Conservation (phyloP, 2,797 vertebrate species). For the Muraenolepis orangiensis region DNA sequence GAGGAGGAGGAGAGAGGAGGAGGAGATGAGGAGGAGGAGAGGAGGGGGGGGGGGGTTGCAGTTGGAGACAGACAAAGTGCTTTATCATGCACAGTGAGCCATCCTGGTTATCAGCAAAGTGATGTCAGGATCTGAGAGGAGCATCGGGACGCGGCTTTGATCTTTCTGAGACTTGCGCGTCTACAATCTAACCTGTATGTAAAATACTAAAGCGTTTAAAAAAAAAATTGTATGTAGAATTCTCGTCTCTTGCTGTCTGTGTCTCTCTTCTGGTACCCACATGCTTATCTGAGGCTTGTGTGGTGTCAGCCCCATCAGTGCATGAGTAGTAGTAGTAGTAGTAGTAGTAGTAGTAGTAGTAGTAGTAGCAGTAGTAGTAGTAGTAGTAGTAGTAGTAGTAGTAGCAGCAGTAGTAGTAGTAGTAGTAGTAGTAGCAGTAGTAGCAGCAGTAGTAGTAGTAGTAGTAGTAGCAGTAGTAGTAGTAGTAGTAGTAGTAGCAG, state of each 20-base stretch:
- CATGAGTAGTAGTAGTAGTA: not conserved
- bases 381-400: too few relatives aligned
- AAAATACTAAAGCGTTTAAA: not conserved
- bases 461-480: too few relatives aligned
- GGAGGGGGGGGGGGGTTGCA: too few relatives aligned
- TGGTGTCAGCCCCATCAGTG: not conserved
- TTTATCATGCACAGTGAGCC: constrained; percentile 55
- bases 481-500: too few relatives aligned
- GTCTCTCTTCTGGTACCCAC: not conserved
- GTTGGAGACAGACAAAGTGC: constrained; percentile 53
- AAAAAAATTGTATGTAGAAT: not conserved
- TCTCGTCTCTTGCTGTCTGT: not conserved
- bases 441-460: too few relatives aligned
- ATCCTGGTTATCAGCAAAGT: constrained; percentile 37
- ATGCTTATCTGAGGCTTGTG: not conserved
- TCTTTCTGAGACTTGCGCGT: constrained; percentile 10
- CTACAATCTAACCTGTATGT: not conserved
- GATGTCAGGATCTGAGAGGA: constrained; percentile 32
- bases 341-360: too few relatives aligned
- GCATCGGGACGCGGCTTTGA: constrained; percentile 19
- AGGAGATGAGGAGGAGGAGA: not conserved
- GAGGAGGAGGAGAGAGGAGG: not conserved
- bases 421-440: too few relatives aligned
- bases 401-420: too few relatives aligned
- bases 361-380: too few relatives aligned